Percentiles rank a stretch among this genome's conserved stretches.
Conservation (phyloP, 2,888 invertebrate genomes). For the Exocentrus adspersus region DNA sequence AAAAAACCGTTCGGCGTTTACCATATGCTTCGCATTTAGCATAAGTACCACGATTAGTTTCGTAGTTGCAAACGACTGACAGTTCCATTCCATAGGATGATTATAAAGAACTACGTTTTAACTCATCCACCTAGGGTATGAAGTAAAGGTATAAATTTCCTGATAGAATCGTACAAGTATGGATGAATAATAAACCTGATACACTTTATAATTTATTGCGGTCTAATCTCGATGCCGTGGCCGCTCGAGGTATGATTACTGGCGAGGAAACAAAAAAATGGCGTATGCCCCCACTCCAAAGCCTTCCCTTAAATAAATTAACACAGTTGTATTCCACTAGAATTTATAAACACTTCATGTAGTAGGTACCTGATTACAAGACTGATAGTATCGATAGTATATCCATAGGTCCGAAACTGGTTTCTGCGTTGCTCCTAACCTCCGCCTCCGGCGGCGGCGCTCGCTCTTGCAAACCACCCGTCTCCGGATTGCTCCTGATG, state of each 20-base stretch:
- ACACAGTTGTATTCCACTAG: too few relatives aligned
- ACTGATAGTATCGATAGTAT: not conserved
- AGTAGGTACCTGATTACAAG: not conserved
- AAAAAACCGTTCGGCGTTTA: too few relatives aligned
- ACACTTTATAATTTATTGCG: conserved; percentile 32
- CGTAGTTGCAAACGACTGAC: too few relatives aligned
- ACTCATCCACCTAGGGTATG: conserved; percentile 17
- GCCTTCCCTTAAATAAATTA: too few relatives aligned
- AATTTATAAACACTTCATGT: too few relatives aligned
- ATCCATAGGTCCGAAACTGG: not conserved
- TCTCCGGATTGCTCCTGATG: not conserved
- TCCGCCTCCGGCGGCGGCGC: not conserved
- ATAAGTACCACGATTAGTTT: too few relatives aligned
- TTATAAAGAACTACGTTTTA: too few relatives aligned
- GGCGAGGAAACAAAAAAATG: too few relatives aligned
- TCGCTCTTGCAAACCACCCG: not conserved
- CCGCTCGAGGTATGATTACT: conserved; percentile 29
- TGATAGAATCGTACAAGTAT: conserved; percentile 33
- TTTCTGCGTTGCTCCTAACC: not conserved
- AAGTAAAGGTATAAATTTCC: conserved; percentile 25
- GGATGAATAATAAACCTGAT: conserved; percentile 35
- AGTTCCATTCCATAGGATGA: too few relatives aligned
- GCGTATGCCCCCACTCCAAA: too few relatives aligned
- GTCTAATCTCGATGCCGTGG: conserved; percentile 29
- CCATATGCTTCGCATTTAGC: too few relatives aligned